Evolutionary conservation across 2,888 invertebrate genomes (phyloP).

Genomic region (Neoaliturus tenellus): DNA sequence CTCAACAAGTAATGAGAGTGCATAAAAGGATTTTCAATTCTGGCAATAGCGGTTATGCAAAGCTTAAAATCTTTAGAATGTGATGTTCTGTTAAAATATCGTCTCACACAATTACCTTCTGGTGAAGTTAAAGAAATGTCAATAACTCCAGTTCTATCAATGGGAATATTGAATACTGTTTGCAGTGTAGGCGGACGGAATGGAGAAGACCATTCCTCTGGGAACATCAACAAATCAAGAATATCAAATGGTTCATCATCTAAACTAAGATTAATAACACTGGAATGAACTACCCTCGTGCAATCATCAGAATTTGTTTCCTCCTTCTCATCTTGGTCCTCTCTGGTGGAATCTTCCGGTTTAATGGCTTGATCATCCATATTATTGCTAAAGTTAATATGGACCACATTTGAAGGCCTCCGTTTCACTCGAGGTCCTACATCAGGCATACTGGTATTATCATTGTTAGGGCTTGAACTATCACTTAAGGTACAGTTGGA

Average conservation of each 20-base stretch:
- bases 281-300: neutral
- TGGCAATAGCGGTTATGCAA: neutral
- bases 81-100: slow-evolving; percentile 15
- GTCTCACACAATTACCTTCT: neutral
- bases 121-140: neutral
- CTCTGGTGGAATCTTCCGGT: neutral
- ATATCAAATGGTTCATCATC: neutral
- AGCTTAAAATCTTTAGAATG: slow-evolving; percentile 19
- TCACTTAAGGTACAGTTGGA: neutral
- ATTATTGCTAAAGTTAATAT: no score
- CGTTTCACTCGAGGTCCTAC: slow-evolving; percentile 37
- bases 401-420: neutral
- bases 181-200: no score
- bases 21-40: slow-evolving; percentile 50
- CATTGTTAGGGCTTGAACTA: neutral
- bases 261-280: neutral
- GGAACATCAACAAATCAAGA: slow-evolving; percentile 4
- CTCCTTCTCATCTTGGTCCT: neutral
- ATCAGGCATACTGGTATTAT: neutral
- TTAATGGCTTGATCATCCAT: neutral
- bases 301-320: neutral
- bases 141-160: slow-evolving; percentile 27
- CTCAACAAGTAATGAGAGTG: slow-evolving; percentile 38
- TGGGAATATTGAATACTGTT: no score
- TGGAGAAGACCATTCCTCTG: slow-evolving; percentile 19